Evolutionary conservation across 2,797 vertebrate genomes (phyloP), one percentile per base, ranked within the genome.

Genomic region (Champsocephalus gunnari): DNA sequence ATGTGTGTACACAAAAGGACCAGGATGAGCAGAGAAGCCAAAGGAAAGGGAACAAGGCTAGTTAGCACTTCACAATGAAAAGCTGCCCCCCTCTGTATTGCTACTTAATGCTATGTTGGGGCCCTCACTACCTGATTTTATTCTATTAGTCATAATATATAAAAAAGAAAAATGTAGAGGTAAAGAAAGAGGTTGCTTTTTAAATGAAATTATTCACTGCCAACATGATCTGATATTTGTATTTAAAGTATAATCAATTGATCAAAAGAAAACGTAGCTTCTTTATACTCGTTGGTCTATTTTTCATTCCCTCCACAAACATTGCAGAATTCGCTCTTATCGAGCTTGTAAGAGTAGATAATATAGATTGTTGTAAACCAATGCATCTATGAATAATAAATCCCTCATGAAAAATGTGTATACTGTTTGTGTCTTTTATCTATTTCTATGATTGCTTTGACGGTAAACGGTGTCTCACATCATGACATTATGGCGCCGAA

Each of bases 331-430:
- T 86, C 57, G 82, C 90, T 90, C 89, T 51, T 57, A 75, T 54
- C 45, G 88, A 92, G 85, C 89, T 82, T 88, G 84, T 93, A 88
- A 87, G 51, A 89, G 81, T 90, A 90, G 87, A 89, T 77, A 72
- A 57, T 87, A 83, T 88, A 93, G 86, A 88, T 90, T 81, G 90
- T 85, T 94, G 93, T 94, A 92, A 93, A 90, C 79, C 82, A 81
- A 87, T 89, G 86, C 89, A 92, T 92, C 89, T 92, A 89, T 92
- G 78, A 89, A 89, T 85, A 93, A 89, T 91, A 94, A 93, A 94
- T 92, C 84, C 84, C 81, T 90, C 82, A 88, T 91, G 86, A 84
- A 90, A 84, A 90, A 88, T 89, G 82, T 89, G 81, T 61, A 73
- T 6, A 4, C 19, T 51, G 54, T 68, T 0, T 59, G 44, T 60